These are phyloP conservation scores for Vulpes vulpes DNA, from an alignment of 2,113 vertebrate species.

Conservation along the genomic window DNA sequence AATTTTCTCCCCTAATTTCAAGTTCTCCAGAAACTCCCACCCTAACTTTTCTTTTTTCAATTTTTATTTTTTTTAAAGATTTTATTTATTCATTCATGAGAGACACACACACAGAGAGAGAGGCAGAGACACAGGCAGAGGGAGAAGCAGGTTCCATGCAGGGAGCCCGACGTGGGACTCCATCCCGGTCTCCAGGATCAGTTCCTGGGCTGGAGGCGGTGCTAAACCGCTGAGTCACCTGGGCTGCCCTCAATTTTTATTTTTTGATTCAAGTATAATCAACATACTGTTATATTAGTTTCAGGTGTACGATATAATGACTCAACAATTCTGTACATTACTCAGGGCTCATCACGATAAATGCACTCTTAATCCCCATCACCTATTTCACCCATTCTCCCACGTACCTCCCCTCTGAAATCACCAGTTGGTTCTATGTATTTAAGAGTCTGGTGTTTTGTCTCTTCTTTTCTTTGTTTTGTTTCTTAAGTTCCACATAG, in stretches of 20 bases:
- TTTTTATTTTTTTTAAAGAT: background rate
- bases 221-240: too few species aligned
- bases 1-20: background rate
- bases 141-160: too few species aligned
- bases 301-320: background rate
- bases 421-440: background rate
- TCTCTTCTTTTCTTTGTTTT: background rate
- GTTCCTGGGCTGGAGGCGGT: too few species aligned
- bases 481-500: background rate
- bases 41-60: background rate
- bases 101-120: too few species aligned
- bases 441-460: background rate
- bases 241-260: background rate
- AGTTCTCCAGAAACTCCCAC: background rate
- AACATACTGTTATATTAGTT: background rate
- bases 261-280: background rate
- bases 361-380: background rate
- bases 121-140: too few species aligned
- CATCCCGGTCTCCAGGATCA: too few species aligned
- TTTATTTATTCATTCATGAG: too few species aligned
- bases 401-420: background rate
- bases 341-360: background rate
- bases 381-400: background rate
- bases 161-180: too few species aligned
- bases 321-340: background rate